These are phyloP conservation scores for Carabus problematicus DNA, from an alignment of 2,888 invertebrate species.

Conservation along the genomic window DNA sequence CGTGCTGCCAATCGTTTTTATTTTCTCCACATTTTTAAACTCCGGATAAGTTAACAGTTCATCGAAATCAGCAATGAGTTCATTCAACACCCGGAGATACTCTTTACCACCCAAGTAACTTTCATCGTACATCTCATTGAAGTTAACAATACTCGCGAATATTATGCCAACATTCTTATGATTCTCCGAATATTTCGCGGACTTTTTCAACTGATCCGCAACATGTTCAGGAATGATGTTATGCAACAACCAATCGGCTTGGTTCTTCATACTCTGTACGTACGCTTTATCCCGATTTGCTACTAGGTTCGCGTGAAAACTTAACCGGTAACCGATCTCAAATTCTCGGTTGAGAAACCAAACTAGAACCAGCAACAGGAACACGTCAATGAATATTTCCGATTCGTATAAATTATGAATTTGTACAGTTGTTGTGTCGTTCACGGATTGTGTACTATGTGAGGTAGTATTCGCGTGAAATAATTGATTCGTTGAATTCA, in stretches of 20 bases:
- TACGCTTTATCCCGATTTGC: slow-evolving; percentile 87
- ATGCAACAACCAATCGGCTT: slow-evolving; percentile 94
- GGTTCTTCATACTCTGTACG: slow-evolving; percentile 92
- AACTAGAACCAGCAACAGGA: slow-evolving; percentile 83
- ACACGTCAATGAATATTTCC: slow-evolving; percentile 84
- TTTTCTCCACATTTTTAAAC: slow-evolving; percentile 92
- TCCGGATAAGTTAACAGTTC: slow-evolving; percentile 83
- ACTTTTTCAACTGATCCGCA: slow-evolving; percentile 89
- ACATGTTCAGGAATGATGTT: slow-evolving; percentile 97
- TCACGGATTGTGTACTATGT: neutral
- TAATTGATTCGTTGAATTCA: slow-evolving; percentile 30
- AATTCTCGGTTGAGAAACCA: slow-evolving; percentile 95
- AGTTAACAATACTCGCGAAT: slow-evolving; percentile 96
- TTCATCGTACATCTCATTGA: slow-evolving; percentile 98
- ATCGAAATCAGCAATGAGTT: slow-evolving; percentile 95
- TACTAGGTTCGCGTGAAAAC: slow-evolving; percentile 91
- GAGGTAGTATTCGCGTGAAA: slow-evolving; percentile 39
- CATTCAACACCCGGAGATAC: slow-evolving; percentile 92
- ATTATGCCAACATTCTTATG: slow-evolving; percentile 92
- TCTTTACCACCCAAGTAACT: slow-evolving; percentile 94
- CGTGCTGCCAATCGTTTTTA: slow-evolving; percentile 95
- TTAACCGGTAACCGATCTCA: slow-evolving; percentile 91
- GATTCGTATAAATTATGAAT: slow-evolving; percentile 57
- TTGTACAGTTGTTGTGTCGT: slow-evolving; percentile 9
- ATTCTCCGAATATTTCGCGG: slow-evolving; percentile 93